Percentiles rank a stretch among this genome's conserved stretches.
phyloP scores from a whole-genome alignment of 2,888 invertebrate genomes.

The Rhingia rostrata region DNA sequence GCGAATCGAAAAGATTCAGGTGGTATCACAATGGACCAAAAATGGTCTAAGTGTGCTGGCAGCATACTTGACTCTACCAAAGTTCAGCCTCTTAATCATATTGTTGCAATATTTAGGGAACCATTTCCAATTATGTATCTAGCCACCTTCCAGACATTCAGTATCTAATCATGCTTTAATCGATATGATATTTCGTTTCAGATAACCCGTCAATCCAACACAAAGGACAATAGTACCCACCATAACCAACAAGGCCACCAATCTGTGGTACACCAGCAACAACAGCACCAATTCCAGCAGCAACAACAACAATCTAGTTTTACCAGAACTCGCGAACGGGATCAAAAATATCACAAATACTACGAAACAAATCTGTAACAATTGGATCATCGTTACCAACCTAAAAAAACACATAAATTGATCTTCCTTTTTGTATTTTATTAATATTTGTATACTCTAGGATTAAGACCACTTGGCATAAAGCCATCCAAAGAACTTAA shows the following conservation, averaged over 20 bases:
- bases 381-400: constrained; percentile 21
- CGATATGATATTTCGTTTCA: constrained; percentile 67
- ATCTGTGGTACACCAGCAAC: constrained; percentile 17
- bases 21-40: too few species aligned
- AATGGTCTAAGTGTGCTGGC: too few species aligned
- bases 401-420: constrained; percentile 45
- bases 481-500: constrained; percentile 13
- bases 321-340: constrained; percentile 77
- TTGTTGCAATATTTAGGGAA: too few species aligned
- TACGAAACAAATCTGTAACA: constrained; percentile 82
- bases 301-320: constrained; percentile 75
- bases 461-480: constrained; percentile 17
- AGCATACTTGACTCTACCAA: too few species aligned
- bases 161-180: neutral
- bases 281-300: constrained; percentile 42
- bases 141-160: too few species aligned
- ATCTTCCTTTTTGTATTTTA: constrained; percentile 35
- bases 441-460: constrained; percentile 19
- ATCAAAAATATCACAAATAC: constrained; percentile 80
- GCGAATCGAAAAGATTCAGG: too few species aligned
- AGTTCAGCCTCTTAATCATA: too few species aligned
- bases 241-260: constrained; percentile 70
- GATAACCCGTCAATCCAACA: constrained; percentile 76
- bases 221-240: constrained; percentile 65
- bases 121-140: too few species aligned